A percentile compares a stretch with the other conserved stretches of the same genome.
Evolutionary conservation across 1,140 invertebrate genomes (phyloP).

Genomic region (Coenobita brevimanus): DNA sequence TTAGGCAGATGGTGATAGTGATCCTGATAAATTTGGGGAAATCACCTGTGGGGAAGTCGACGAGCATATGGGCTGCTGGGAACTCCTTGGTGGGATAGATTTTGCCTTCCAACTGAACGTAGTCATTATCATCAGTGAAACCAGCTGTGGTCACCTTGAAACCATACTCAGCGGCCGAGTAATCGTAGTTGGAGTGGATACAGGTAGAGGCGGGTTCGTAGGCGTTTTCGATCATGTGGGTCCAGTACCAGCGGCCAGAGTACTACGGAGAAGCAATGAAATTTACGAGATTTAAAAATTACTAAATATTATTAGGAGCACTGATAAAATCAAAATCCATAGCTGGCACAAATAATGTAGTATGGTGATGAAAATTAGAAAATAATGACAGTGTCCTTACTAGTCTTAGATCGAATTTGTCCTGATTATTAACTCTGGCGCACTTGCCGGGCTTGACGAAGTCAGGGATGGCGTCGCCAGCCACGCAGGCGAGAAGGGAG

Average conservation of each 20-base stretch:
- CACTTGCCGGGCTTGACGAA: conserved; percentile 13
- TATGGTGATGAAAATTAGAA: no score
- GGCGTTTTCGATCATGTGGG: neutral
- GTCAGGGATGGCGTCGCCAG: neutral
- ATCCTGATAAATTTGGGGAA: no score
- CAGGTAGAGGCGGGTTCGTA: neutral
- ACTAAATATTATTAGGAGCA: neutral
- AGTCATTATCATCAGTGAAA: neutral
- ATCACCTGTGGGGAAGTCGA: neutral
- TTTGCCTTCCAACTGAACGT: neutral
- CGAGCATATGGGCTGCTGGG: neutral
- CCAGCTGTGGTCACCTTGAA: neutral
- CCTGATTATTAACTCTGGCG: neutral
- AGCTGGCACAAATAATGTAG: no score
- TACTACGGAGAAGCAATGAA: neutral
- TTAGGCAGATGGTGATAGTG: no score
- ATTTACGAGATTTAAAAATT: no score
- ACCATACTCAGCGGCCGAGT: neutral
- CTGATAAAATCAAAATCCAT: neutral
- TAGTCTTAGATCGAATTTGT: neutral
- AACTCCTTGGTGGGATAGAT: conserved; percentile 1
- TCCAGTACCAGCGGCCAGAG: neutral
- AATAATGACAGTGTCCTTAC: no score
- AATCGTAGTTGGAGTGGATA: neutral
- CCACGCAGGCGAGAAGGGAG: neutral